Percentiles rank a stretch among this genome's conserved stretches.
Evolutionary conservation across 2,797 vertebrate species (phyloP).

Genomic region (Acanthurus tractus): DNA sequence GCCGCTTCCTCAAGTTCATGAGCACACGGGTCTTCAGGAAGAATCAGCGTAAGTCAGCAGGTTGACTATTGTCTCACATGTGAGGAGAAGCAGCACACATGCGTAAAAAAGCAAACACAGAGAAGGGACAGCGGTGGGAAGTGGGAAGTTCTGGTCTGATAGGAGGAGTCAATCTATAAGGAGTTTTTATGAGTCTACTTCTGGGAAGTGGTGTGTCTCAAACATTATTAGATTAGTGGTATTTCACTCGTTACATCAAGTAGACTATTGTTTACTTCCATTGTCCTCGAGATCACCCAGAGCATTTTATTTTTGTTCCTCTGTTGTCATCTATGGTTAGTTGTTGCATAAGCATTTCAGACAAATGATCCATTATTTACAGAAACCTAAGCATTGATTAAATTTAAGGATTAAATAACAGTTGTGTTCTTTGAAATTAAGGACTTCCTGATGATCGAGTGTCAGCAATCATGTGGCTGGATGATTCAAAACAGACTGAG

Average conservation of each 20-base stretch:
- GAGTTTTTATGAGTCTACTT: conserved; percentile 5
- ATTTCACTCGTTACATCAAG: conserved; percentile 7
- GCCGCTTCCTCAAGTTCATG: conserved; percentile 99
- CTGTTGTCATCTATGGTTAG: background rate
- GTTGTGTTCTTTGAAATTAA: conserved; percentile 3
- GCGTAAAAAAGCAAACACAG: background rate
- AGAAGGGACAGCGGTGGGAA: conserved; percentile 9
- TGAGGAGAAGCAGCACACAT: background rate
- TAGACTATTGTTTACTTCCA: conserved; percentile 22
- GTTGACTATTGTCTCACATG: background rate
- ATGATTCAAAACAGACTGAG: background rate
- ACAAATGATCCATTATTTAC: conserved; percentile 2
- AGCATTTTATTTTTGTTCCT: background rate
- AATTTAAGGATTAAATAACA: conserved; percentile 10
- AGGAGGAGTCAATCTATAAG: background rate
- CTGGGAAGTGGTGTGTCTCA: conserved; percentile 1
- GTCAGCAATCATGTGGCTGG: background rate
- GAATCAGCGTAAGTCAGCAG: conserved; percentile 90
- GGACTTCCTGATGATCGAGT: conserved; percentile 6
- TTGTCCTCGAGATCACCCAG: background rate
- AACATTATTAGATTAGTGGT: conserved; percentile 9
- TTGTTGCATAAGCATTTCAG: conserved; percentile 2
- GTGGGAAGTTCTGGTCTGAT: conserved; percentile 38
- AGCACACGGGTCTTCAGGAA: conserved; percentile 96
- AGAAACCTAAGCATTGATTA: conserved; percentile 11